Conservation (phyloP, 2,888 invertebrate species). For the Gortyna flavago region DNA sequence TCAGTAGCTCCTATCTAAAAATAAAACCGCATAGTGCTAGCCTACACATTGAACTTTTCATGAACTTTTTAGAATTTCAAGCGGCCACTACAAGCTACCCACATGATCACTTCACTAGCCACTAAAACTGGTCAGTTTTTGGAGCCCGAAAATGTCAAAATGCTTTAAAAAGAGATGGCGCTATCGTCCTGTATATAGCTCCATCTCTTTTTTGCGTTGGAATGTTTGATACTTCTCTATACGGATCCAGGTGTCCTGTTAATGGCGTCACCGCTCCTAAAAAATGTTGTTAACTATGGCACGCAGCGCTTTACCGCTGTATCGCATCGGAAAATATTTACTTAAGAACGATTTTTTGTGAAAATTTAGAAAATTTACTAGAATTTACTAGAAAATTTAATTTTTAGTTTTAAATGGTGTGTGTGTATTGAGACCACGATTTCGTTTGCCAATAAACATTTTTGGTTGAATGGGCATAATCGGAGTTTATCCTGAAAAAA, state of each 20-base stretch:
- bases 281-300: not conserved
- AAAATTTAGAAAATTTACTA: slow-evolving; percentile 31
- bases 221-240: not conserved
- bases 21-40: slow-evolving; percentile 15
- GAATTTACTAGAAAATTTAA: too few species aligned
- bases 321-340: slow-evolving; percentile 44
- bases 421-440: not conserved
- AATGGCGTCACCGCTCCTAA: slow-evolving; percentile 23
- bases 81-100: not conserved
- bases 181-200: not conserved
- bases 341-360: slow-evolving; percentile 30
- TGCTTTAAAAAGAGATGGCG: not conserved
- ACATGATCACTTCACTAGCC: not conserved
- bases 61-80: slow-evolving; percentile 19
- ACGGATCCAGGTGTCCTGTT: not conserved
- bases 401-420: too few species aligned
- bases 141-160: not conserved
- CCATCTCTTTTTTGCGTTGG: not conserved
- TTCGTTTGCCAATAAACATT: not conserved
- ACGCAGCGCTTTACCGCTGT: not conserved
- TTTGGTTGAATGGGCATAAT: too few species aligned
- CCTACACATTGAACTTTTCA: slow-evolving; percentile 20
- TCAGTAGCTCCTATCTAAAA: not conserved
- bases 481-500: not conserved
- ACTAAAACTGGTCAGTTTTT: not conserved